Base-by-base conservation (phyloP, 1,140 invertebrate genomes). In the Drosophila aff. region DNA sequence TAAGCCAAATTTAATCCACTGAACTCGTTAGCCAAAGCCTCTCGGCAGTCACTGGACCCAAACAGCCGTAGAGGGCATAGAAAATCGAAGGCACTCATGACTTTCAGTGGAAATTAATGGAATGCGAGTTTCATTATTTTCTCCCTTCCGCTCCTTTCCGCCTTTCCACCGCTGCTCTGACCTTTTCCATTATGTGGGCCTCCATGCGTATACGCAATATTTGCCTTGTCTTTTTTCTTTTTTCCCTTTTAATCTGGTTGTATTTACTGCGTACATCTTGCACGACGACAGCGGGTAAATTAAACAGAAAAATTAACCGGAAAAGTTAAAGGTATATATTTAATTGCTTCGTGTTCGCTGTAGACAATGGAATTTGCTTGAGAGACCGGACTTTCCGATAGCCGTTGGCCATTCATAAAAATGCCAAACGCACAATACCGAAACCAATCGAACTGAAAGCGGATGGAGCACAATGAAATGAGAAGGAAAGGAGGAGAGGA, bases 331-430 rank as follows among this genome's bases (percentile, higher is more conserved):
- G 76, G 59, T 58, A 87, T 62, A 87, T 49, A 71, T 81, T 84
- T 78, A 81, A 87, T 82, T 77, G 80, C 44, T 62, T 53, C 36
- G 26, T 23, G 47, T 47, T 36, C 44, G 58, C 28, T 76, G 52
- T 31, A 77, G 74, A 81, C 81, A 81, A 81, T 74, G 82, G 69
- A 71, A 68, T 68, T 46, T 40, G 63, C 40, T 40, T 50, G 6
- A 65, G 21, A 66, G 21, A 41, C 59, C 55, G 49, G 44, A 55
- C 49, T 28, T 28, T 21, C 8, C 8, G 33, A 55, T 38, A 5
- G 36, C 49, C 47, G 49, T 10, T 43, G 76, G 49, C 72, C 84
- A 89, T 87, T 87, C 83, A 87, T 87, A 81, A 87, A 84, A 81
- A 81, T 81, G 77, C 82, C 81, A 84, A 84, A 66, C 58, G 47